phyloP scores from a whole-genome alignment of 2,113 vertebrate genomes.

The Muntiacus muntjak region DNA sequence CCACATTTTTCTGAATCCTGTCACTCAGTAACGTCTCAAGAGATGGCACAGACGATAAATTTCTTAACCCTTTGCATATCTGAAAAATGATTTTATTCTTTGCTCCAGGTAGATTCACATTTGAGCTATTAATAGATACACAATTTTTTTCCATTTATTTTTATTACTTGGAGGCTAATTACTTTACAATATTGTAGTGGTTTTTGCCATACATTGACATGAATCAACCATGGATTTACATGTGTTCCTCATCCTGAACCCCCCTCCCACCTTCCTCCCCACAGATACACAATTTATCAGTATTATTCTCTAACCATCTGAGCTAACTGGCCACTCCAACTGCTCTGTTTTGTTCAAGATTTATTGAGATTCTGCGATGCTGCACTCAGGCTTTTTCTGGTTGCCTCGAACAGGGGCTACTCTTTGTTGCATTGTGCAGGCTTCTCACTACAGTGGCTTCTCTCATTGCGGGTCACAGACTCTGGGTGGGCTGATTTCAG shows the following conservation, averaged over 20 bases:
- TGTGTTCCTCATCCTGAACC: too few relatives aligned
- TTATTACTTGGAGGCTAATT: too few relatives aligned
- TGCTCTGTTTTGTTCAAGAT: not conserved
- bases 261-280: too few relatives aligned
- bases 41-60: not conserved
- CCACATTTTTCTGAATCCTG: not conserved
- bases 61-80: not conserved
- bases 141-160: not conserved
- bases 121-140: not conserved
- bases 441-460: not conserved
- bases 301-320: not conserved
- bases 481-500: not conserved
- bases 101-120: not conserved
- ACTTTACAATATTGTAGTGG: too few relatives aligned
- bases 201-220: too few relatives aligned
- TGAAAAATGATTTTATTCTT: not conserved
- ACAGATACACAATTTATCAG: not conserved
- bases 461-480: not conserved
- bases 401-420: not conserved
- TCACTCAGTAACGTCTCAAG: not conserved
- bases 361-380: not conserved
- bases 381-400: not conserved
- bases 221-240: too few relatives aligned
- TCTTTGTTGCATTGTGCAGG: not conserved
- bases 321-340: not conserved